Evolutionary conservation across 2,113 vertebrate genomes (phyloP).

Genomic region (Tragelaphus scriptus): DNA sequence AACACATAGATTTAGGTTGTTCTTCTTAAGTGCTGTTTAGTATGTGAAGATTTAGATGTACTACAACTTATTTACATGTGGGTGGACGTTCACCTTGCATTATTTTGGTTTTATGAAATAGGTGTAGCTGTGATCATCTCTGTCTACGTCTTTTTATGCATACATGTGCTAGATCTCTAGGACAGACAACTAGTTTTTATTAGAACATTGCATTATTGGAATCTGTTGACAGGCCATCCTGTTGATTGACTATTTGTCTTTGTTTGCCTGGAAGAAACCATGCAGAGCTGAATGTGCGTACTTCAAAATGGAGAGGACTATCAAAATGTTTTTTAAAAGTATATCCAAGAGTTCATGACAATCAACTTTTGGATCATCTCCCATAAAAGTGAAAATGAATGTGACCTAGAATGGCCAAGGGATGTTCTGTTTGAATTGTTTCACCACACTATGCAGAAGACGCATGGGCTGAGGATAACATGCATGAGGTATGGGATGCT

Average conservation of each 20-base stretch:
- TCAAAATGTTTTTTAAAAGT: neutral
- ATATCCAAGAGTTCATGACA: neutral
- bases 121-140: neutral
- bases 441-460: neutral
- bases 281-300: neutral
- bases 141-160: neutral
- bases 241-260: neutral
- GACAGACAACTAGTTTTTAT: neutral
- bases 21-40: neutral
- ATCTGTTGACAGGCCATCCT: neutral
- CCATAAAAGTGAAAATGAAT: neutral
- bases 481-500: rapidly evolving
- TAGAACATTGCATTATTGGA: neutral
- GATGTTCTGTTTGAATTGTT: neutral
- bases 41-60: neutral
- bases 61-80: neutral
- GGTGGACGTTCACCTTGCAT: neutral
- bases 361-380: neutral
- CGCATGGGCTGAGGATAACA: neutral
- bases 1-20: neutral
- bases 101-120: neutral
- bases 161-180: neutral
- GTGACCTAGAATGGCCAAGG: neutral
- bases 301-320: neutral
- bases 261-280: neutral